Evolutionary conservation across 2,797 vertebrate genomes (phyloP).

Genomic region (Synaphobranchus kaupii): DNA sequence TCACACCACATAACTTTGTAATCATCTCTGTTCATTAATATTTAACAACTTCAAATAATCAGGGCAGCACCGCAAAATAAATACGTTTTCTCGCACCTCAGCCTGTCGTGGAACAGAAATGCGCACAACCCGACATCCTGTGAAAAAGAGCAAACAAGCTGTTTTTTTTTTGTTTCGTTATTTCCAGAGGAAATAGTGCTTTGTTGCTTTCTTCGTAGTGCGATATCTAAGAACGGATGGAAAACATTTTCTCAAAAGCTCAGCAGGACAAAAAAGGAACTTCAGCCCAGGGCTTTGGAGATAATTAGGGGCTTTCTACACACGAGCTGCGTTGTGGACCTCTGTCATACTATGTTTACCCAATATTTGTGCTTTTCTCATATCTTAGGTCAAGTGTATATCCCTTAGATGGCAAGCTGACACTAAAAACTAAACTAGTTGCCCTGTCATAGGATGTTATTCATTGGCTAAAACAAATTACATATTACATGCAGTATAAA

Average conservation of each 20-base stretch:
- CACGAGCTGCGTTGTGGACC: background rate
- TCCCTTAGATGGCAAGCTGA: background rate
- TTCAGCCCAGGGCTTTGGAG: conserved; percentile 59
- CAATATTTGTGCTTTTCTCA: background rate
- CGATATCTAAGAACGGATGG: conserved; percentile 67
- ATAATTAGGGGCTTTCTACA: conserved; percentile 63
- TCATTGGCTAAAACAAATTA: background rate
- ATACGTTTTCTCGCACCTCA: conserved; percentile 19
- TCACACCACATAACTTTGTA: conserved; percentile 59
- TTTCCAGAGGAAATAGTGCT: conserved; percentile 53
- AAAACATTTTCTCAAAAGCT: conserved; percentile 40
- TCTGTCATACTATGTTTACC: background rate
- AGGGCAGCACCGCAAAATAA: conserved; percentile 33
- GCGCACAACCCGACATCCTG: conserved; percentile 34
- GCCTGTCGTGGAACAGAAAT: conserved; percentile 29
- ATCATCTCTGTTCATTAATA: conserved; percentile 71
- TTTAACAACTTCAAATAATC: conserved; percentile 65
- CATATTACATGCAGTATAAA: background rate
- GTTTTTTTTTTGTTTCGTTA: conserved; percentile 60
- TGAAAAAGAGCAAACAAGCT: conserved; percentile 38
- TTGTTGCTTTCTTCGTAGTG: conserved; percentile 36
- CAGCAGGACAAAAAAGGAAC: conserved; percentile 51
- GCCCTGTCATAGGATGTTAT: background rate
- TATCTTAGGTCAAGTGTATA: background rate
- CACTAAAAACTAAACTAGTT: background rate